Base-by-base conservation (phyloP, 2,113 vertebrate genomes). In the Xerus inauris region DNA sequence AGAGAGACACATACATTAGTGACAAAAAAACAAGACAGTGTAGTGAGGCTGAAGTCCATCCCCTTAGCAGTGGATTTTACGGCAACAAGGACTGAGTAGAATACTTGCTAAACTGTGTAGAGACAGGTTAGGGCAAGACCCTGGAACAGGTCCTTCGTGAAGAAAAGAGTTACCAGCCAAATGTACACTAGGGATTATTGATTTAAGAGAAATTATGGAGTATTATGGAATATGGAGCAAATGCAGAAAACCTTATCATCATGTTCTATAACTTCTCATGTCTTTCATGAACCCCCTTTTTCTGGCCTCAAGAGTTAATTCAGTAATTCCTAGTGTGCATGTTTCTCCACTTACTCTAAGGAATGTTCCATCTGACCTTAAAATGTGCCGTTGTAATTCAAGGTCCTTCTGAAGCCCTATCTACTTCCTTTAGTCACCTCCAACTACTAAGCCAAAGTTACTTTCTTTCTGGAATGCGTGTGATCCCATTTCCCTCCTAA, bases 1-100 rank as follows among this genome's bases (percentile, higher is more conserved):
- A 4, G 3, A 11, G 8, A 42, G 3, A 59, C 20, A 40, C 32
- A 19, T 3, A 5, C 10, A 4, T 35, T 47, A n/a, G 1, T 16
- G 6, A 2, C 5, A 42, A 51, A 59, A 42, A 51, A 59, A 51
- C 59, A 76, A 76, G 32, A 87, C 0, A 88, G 0, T 7, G 30
- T 1, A 5, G 19, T 30, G 7, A 65, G 12, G 11, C 16, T 3
- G 9, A 17, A 57, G 54, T 14, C 16, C 19, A 35, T 59, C 10
- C 1, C 38, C 6, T 65, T 38, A 24, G 11, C 26, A 65, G 59
- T n/a, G 14, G 11, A 22, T 64, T 4, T 64, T 11, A 38, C 0
- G 65, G 28, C 8, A 91, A 79, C 4, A 88, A 28, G 12, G 0
- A 49, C 42, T 75, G 28, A 6, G 38, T 24, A 3, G 13, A 45